phyloP scores from a whole-genome alignment of 2,113 vertebrate genomes.

The Excalfactoria chinensis region DNA sequence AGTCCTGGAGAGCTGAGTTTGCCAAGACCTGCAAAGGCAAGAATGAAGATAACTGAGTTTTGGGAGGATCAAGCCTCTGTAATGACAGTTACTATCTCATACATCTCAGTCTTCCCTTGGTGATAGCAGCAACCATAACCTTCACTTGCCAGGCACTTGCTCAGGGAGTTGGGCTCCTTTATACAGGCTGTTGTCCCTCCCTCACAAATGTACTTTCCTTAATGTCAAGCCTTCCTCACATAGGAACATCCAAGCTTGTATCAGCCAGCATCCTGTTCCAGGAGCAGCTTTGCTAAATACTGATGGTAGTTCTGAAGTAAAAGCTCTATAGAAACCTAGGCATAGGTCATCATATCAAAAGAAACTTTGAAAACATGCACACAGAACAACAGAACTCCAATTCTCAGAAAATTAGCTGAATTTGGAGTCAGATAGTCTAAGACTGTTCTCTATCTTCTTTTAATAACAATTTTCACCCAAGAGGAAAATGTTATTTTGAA shows the following conservation, averaged over 20 bases:
- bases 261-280: not conserved
- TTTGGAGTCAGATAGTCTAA: not conserved
- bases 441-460: not conserved
- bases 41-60: not conserved
- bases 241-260: not conserved
- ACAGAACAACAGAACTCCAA: not conserved
- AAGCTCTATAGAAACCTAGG: not conserved
- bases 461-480: not conserved
- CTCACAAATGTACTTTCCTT: not conserved
- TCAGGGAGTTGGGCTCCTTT: not conserved
- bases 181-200: not conserved
- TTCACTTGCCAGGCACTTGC: not conserved
- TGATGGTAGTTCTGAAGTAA: not conserved
- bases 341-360: not conserved
- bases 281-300: not conserved
- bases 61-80: accelerated
- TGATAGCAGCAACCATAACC: not conserved
- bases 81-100: not conserved
- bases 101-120: not conserved
- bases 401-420: not conserved
- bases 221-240: not conserved
- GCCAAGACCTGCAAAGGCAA: not conserved
- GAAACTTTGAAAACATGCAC: not conserved
- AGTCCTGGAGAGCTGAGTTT: not conserved
- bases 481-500: not conserved